Base-by-base conservation (phyloP, 2,888 invertebrate species). In the Byasa hedistus region DNA sequence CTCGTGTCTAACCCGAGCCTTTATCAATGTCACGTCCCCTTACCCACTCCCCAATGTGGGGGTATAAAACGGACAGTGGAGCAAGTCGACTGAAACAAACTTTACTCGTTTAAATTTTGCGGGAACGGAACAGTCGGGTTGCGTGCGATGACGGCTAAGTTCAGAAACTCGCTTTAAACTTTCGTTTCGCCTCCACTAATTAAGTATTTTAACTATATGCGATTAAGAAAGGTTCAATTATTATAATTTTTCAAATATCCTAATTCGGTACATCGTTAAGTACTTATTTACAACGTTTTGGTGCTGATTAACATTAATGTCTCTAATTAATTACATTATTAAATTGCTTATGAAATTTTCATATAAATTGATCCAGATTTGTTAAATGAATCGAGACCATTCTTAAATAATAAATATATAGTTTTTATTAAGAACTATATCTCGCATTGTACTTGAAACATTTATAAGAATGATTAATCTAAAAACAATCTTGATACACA, bases 61-160 rank as follows among this genome's bases (percentile, higher is more conserved):
- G 51, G 67, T 77, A 76, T 68, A 72, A 73, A 76, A 79, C 81
- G 87, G 89, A 87, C 89, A 86, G 84, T 85, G 79, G 82, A 83
- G 84, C 80, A 83, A 86, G 83, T 86, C 81, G 83, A 86, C 87
- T 83, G 82, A 85, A 85, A 85, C 86, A 85, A 91, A 91, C 87
- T 91, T 92, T 90, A 85, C 91, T 91, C 92, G 89, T 91, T 92
- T 90, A 90, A 91, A 90, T 87, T 89, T 88, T 88, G 89, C 85
- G 86, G 86, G 70, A 83, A 81, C 80, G 76, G 83, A 84, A 67
- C 83, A 76, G 81, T 84, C 78, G 73, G 77, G 79, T 83, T 85
- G 84, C 86, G 86, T 87, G 84, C 82, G 81, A 79, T 78, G 81
- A 79, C 82, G 81, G 78, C 76, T 71, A 83, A 87, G 81, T 86